A percentile compares a stretch with the other conserved stretches of the same genome.
Conservation (phyloP, 2,797 vertebrate species). For the Oreortyx pictus region DNA sequence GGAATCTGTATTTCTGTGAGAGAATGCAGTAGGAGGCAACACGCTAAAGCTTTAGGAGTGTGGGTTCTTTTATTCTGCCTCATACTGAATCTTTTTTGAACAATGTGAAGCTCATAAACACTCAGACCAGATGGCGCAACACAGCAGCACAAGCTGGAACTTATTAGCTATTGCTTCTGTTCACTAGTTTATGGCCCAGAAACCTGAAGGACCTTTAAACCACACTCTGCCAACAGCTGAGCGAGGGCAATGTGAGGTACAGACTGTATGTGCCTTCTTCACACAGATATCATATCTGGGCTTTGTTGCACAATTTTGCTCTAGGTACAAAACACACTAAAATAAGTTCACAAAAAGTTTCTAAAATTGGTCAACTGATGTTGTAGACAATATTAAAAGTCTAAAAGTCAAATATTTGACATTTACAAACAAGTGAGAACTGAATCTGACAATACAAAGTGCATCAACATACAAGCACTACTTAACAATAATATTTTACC, state of each 20-base stretch:
- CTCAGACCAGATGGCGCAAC: constrained; percentile 48
- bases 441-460: neutral
- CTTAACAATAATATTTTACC: neutral
- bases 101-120: neutral
- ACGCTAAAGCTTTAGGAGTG: neutral
- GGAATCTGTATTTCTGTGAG: neutral
- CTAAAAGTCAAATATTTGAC: neutral
- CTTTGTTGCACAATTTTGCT: neutral
- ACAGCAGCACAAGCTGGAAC: constrained; percentile 51
- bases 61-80: neutral
- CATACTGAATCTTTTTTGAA: neutral
- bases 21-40: neutral
- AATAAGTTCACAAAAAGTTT: neutral
- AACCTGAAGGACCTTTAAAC: constrained; percentile 33
- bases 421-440: neutral
- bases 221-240: neutral
- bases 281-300: neutral
- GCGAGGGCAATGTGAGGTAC: neutral
- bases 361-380: neutral
- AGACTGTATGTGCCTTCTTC: neutral
- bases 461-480: neutral
- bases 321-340: neutral
- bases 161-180: constrained; percentile 31
- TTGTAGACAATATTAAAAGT: neutral
- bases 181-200: neutral